Evolutionary conservation across 2,888 invertebrate genomes (phyloP).

Genomic region (Scaptomyza tumidula): DNA sequence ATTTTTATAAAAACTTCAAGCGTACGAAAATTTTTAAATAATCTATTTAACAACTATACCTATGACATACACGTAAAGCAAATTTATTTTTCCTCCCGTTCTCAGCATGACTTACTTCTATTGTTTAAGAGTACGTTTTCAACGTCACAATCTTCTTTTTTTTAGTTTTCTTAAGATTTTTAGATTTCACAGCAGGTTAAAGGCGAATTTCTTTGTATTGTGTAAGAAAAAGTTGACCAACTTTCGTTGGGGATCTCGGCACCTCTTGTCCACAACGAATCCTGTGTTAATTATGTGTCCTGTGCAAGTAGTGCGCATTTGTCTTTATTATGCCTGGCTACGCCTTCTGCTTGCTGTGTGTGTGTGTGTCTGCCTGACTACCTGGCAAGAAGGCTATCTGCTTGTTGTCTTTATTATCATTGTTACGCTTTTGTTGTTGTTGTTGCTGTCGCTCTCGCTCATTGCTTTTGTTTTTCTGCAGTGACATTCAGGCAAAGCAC

Average conservation of each 20-base stretch:
- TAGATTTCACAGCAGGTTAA: background rate
- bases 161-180: constrained; percentile 17
- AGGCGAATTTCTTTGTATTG: constrained; percentile 30
- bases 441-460: constrained; percentile 35
- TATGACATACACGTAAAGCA: background rate
- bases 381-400: constrained; percentile 76
- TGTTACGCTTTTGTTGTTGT: constrained; percentile 59
- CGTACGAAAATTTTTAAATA: background rate
- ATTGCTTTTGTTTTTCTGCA: constrained; percentile 71
- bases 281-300: constrained; percentile 74
- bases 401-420: constrained; percentile 72
- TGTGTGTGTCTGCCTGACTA: constrained; percentile 25
- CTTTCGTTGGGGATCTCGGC: constrained; percentile 1
- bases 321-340: constrained; percentile 69
- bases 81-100: background rate
- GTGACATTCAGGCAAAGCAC: constrained; percentile 65
- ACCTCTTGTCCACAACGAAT: constrained; percentile 11
- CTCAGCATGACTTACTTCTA: background rate
- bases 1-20: no score
- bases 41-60: background rate
- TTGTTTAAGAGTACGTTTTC: constrained; percentile 4
- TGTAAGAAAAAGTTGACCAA: constrained; percentile 25
- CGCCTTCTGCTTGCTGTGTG: constrained; percentile 22
- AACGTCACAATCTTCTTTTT: constrained; percentile 14
- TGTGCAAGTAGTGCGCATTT: constrained; percentile 74